phyloP scores from a whole-genome alignment of 2,888 invertebrate species.

The Aproaerema taeniolella region DNA sequence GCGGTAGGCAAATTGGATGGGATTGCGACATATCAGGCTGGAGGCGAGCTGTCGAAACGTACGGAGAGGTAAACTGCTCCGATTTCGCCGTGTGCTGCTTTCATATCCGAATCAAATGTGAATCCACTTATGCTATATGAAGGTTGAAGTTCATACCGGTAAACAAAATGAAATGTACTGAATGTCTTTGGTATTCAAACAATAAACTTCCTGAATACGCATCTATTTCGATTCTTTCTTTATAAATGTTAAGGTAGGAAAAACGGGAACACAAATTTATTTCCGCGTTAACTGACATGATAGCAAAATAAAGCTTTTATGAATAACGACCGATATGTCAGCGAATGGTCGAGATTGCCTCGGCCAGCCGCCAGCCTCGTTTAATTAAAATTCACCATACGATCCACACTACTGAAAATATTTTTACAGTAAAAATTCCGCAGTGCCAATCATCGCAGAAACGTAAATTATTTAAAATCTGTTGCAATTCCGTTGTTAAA shows the following conservation, averaged over 20 bases:
- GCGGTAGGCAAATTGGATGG: conserved; percentile 69
- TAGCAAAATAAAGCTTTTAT: conserved; percentile 42
- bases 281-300: conserved; percentile 24
- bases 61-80: conserved; percentile 61
- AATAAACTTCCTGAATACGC: no score
- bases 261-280: no score
- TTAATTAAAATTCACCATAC: conserved; percentile 29
- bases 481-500: no score
- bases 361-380: conserved; percentile 27
- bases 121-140: no score
- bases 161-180: no score
- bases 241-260: no score
- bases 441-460: background rate
- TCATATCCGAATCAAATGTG: no score
- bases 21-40: conserved; percentile 70
- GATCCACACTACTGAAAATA: background rate
- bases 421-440: background rate
- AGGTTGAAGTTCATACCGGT: no score
- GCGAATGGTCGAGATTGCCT: conserved; percentile 23
- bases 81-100: conserved; percentile 49
- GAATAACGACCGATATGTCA: conserved; percentile 31
- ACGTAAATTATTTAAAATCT: no score
- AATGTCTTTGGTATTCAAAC: no score
- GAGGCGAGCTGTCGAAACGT: conserved; percentile 61
- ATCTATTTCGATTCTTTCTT: no score